Percentiles rank a stretch among this genome's conserved stretches.
These are phyloP conservation scores for Metaphire vulgaris DNA, from an alignment of 1,140 invertebrate species.

Conservation along the genomic window DNA sequence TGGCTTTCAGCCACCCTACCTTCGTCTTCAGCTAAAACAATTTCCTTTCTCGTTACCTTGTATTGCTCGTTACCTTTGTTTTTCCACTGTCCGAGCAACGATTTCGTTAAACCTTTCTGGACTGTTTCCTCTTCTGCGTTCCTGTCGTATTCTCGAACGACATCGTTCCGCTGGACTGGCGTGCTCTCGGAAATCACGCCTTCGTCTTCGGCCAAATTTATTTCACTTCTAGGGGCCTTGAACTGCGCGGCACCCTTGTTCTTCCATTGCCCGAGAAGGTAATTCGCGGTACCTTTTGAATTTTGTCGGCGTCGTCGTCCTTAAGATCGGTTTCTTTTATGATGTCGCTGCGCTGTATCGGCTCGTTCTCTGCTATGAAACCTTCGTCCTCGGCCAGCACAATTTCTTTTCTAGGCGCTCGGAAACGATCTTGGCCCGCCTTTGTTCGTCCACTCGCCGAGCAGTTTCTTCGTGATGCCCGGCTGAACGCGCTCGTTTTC, in stretches of 20 bases:
- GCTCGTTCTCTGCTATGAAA: conserved; percentile 20
- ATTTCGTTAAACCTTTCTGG: conserved; percentile 1
- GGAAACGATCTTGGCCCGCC: not conserved
- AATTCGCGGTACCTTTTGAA: conserved; percentile 16
- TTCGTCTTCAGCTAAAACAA: not conserved
- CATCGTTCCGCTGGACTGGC: not conserved
- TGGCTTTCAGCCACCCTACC: conserved; percentile 21
- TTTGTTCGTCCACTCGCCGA: conserved; percentile 1
- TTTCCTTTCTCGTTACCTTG: not conserved
- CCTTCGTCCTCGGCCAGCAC: conserved; percentile 17
- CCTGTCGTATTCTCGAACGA: conserved; percentile 7
- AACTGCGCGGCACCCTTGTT: too few relatives aligned
- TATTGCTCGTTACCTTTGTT: conserved; percentile 1
- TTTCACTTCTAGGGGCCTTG: not conserved
- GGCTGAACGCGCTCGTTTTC: not conserved
- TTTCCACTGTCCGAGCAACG: not conserved
- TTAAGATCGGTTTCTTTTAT: conserved; percentile 13
- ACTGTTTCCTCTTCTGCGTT: not conserved
- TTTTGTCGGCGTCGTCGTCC: conserved; percentile 6
- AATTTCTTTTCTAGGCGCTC: conserved; percentile 4
- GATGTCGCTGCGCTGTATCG: conserved; percentile 14
- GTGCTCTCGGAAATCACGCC: not conserved
- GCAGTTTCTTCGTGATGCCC: conserved; percentile 9
- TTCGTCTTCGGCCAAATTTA: not conserved
- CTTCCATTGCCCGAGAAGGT: conserved; percentile 5